Base-by-base conservation (phyloP, 2,113 vertebrate genomes). In the Eolophus roseicapilla region DNA sequence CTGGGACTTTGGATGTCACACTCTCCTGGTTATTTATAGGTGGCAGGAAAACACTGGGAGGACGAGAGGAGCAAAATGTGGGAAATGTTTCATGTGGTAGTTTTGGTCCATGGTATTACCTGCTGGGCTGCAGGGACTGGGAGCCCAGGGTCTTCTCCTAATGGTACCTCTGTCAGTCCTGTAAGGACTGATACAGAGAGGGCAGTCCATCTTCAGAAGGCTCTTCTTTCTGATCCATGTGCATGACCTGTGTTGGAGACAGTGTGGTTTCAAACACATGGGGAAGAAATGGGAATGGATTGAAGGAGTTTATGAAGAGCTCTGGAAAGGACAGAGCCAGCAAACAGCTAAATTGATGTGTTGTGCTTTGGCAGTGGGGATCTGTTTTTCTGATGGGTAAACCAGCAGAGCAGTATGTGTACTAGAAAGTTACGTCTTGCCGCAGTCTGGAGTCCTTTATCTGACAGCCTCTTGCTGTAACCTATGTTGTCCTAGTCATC, bases 11-110 rank as follows among this genome's bases (percentile, higher is more conserved):
- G 87, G 88, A 89, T 96, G 97, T 97, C 95, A 84, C 23, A 87
- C 91, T 97, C 95, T 86, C 75, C 16, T 1, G 5, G 65, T 86
- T 98, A 97, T 97, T 98, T 98, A 97, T 97, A 97, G 97, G 96
- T 27, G 49, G 62, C 69, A 86, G 55, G 92, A 85, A 96, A 81
- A 93, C 82, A 76, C 9, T 37, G 91, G 86, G 86, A 95, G 86
- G 81, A 79, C 1, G 17, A 85, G 90, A 71, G 35, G 55, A 68
- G 37, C 16, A 77, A 92, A 93, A 90, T 0, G 7, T 46, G 44
- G 73, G 52, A 70, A 94, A 80, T 0, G 0, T 71, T 60, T 86
- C 55, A 46, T 2, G 0, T 14, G 8, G 35, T 80, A 43, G 24
- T 73, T 93, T 74, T 84, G 44, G 52, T 71, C 63, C 10, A 1